phyloP scores from a whole-genome alignment of 1,140 invertebrate genomes.

The Pachypsylla venusta region DNA sequence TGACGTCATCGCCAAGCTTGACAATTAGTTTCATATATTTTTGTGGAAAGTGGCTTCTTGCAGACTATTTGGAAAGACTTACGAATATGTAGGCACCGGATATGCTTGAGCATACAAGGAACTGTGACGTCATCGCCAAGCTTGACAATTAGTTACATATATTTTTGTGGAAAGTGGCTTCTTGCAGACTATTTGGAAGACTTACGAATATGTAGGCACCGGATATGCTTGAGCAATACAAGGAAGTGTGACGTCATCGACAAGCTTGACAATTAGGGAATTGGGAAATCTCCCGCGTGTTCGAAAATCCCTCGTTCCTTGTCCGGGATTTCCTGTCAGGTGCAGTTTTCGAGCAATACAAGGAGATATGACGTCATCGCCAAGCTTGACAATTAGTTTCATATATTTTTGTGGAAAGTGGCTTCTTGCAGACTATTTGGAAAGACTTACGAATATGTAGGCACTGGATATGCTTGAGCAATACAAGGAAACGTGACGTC shows the following conservation, averaged over 20 bases:
- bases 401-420: too few relatives aligned
- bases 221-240: slow-evolving; percentile 63
- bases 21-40: too few relatives aligned
- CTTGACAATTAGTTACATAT: too few relatives aligned
- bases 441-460: slow-evolving; percentile 53
- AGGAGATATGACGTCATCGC: slow-evolving; percentile 51
- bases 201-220: slow-evolving; percentile 54
- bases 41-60: too few relatives aligned
- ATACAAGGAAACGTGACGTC: slow-evolving; percentile 55
- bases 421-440: too few relatives aligned
- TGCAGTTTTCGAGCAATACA: slow-evolving; percentile 40
- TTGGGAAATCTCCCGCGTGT: too few relatives aligned
- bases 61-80: too few relatives aligned
- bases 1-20: slow-evolving; percentile 49
- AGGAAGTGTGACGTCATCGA: slow-evolving; percentile 51
- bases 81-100: slow-evolving; percentile 59
- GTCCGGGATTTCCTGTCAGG: too few relatives aligned
- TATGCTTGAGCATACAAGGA: slow-evolving; percentile 60
- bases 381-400: slow-evolving; percentile 44
- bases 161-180: too few relatives aligned
- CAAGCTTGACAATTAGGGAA: slow-evolving; percentile 46
- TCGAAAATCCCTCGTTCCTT: too few relatives aligned
- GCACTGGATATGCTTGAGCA: slow-evolving; percentile 59
- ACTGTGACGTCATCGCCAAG: slow-evolving; percentile 52
- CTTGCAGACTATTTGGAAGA: too few relatives aligned